Conservation (phyloP, 2,888 invertebrate species). For the Mesochorus sp. region DNA sequence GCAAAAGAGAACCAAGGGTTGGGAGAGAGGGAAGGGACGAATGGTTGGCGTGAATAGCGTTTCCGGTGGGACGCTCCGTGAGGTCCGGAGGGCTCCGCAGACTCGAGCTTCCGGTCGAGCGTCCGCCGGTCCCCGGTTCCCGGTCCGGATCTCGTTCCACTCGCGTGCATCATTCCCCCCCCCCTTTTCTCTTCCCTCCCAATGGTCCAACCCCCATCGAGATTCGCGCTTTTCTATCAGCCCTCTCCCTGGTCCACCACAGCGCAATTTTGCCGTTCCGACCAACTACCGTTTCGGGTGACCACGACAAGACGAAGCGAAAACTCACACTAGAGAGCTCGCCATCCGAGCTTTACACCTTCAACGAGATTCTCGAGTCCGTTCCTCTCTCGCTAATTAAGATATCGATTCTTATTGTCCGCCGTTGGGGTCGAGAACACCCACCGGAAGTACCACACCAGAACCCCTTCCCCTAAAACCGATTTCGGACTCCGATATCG, state of each 20-base stretch:
- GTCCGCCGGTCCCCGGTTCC: slow-evolving; percentile 75
- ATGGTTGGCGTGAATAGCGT: slow-evolving; percentile 78
- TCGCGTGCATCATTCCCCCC: slow-evolving; percentile 44
- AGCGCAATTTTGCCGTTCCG: slow-evolving; percentile 33
- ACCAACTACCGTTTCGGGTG: slow-evolving; percentile 19
- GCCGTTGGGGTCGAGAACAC: slow-evolving; percentile 62
- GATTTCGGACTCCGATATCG: slow-evolving; percentile 62
- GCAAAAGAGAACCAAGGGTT: slow-evolving; percentile 67
- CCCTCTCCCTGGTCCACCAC: slow-evolving; percentile 53
- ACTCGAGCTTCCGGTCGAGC: slow-evolving; percentile 82
- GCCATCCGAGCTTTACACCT: slow-evolving; percentile 31
- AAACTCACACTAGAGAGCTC: slow-evolving; percentile 15
- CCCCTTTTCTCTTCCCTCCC: slow-evolving; percentile 23
- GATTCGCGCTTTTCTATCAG: slow-evolving; percentile 22
- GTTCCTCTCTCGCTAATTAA: slow-evolving; percentile 79
- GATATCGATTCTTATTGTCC: slow-evolving; percentile 82
- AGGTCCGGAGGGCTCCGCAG: slow-evolving; percentile 80
- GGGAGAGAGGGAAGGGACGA: not conserved
- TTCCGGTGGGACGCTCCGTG: slow-evolving; percentile 80
- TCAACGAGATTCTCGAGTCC: slow-evolving; percentile 31
- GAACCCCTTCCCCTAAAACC: slow-evolving; percentile 20
- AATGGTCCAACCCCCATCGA: slow-evolving; percentile 59
- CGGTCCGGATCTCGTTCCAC: slow-evolving; percentile 74
- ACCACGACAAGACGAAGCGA: slow-evolving; percentile 38
- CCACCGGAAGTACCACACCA: slow-evolving; percentile 73